Evolutionary conservation across 2,113 vertebrate genomes (phyloP).

Genomic region (Bombycilla garrulus): DNA sequence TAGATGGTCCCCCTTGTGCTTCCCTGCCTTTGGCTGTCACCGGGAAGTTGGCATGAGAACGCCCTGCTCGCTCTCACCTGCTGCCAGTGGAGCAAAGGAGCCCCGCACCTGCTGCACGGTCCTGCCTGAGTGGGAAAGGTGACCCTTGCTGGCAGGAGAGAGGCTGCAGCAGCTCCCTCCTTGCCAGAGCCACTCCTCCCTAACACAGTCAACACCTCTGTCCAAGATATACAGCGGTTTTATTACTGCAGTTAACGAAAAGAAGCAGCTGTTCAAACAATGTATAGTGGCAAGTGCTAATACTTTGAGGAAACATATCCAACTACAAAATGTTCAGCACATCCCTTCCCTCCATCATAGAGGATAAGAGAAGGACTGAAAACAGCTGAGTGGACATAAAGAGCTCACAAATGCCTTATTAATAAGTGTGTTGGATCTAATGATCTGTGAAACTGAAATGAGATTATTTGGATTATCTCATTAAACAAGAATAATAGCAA

Average conservation of each 20-base stretch:
- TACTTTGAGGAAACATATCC: background rate
- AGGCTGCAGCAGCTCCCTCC: background rate
- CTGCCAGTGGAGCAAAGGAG: background rate
- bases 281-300: background rate
- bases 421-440: constrained; percentile 57
- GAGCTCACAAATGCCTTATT: constrained; percentile 56
- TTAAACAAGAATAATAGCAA: constrained; percentile 69
- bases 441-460: constrained; percentile 65
- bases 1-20: background rate
- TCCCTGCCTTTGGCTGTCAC: background rate
- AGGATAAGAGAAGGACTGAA: constrained; percentile 28
- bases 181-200: background rate
- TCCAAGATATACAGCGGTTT: background rate
- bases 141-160: background rate
- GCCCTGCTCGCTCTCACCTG: background rate
- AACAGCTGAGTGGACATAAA: constrained; percentile 58
- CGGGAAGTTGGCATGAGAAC: rapidly evolving
- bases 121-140: background rate
- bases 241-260: background rate
- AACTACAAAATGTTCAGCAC: background rate
- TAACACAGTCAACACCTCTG: background rate
- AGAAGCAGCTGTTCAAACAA: constrained; percentile 1
- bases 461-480: constrained; percentile 68
- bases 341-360: background rate
- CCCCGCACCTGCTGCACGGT: background rate